These are phyloP conservation scores for Meandrusa payeni DNA, from an alignment of 2,888 invertebrate species.

Conservation along the genomic window DNA sequence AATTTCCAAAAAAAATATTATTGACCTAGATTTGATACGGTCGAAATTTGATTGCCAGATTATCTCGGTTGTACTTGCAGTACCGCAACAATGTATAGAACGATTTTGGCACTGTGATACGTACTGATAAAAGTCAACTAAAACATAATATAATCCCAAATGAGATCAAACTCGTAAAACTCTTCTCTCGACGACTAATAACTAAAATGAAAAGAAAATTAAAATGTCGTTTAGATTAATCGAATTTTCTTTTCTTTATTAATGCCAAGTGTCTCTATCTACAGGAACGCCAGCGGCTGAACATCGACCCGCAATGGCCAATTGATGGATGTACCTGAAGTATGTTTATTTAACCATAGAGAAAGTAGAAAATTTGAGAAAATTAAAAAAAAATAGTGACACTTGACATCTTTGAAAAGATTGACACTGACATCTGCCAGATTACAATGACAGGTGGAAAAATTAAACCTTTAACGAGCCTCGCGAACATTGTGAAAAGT, in stretches of 20 bases:
- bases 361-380: background rate
- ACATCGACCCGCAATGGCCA: no score
- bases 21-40: no score
- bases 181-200: slow-evolving; percentile 9
- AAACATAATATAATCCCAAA: slow-evolving; percentile 10
- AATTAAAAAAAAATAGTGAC: background rate
- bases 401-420: slow-evolving; percentile 6
- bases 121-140: slow-evolving; percentile 33
- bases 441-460: background rate
- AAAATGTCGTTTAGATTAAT: background rate
- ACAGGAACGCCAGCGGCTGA: slow-evolving; percentile 1
- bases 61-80: no score
- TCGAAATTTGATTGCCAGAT: no score
- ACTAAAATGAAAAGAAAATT: slow-evolving; percentile 3
- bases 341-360: no score
- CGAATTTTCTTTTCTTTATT: background rate
- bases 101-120: slow-evolving; percentile 45
- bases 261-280: background rate
- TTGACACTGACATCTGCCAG: slow-evolving; percentile 10
- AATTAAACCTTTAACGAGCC: no score
- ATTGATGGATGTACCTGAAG: no score
- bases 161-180: slow-evolving; percentile 21
- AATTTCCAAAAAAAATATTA: no score
- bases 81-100: no score
- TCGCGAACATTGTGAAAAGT: no score